Evolutionary conservation across 2,797 vertebrate species (phyloP).

Genomic region (Sebastes nivosus): DNA sequence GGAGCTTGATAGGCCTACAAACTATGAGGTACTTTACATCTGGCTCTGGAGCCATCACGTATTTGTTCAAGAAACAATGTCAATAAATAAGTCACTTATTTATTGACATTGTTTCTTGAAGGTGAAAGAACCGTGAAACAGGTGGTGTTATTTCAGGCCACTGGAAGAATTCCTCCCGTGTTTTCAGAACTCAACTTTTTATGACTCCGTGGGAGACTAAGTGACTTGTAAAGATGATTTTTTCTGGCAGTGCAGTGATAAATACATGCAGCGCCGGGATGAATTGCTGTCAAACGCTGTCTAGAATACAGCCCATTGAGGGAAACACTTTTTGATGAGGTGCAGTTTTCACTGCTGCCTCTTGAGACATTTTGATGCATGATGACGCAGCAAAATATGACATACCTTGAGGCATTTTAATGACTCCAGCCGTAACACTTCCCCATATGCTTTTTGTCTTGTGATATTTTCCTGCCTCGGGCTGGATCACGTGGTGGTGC

Average conservation of each 20-base stretch:
- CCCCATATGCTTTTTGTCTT: constrained; percentile 44
- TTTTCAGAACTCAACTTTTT: constrained; percentile 22
- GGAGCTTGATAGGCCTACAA: not conserved
- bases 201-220: constrained; percentile 23
- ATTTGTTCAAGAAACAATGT: not conserved
- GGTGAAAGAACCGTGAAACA: constrained; percentile 1
- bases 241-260: constrained; percentile 40
- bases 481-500: not conserved
- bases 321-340: constrained; percentile 60
- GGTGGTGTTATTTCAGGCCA: constrained; percentile 20
- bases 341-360: constrained; percentile 47
- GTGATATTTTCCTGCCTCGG: constrained; percentile 29
- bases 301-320: constrained; percentile 31
- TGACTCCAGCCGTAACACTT: constrained; percentile 33
- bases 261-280: constrained; percentile 45
- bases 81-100: not conserved
- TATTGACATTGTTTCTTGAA: not conserved
- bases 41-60: not conserved
- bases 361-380: constrained; percentile 60
- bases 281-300: constrained; percentile 54
- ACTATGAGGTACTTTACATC: not conserved
- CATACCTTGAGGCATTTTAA: constrained; percentile 48
- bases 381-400: constrained; percentile 56
- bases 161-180: not conserved
- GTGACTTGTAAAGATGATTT: constrained; percentile 44